phyloP scores from a whole-genome alignment of 1,140 invertebrate genomes.

The Neodiprion virginianus region DNA sequence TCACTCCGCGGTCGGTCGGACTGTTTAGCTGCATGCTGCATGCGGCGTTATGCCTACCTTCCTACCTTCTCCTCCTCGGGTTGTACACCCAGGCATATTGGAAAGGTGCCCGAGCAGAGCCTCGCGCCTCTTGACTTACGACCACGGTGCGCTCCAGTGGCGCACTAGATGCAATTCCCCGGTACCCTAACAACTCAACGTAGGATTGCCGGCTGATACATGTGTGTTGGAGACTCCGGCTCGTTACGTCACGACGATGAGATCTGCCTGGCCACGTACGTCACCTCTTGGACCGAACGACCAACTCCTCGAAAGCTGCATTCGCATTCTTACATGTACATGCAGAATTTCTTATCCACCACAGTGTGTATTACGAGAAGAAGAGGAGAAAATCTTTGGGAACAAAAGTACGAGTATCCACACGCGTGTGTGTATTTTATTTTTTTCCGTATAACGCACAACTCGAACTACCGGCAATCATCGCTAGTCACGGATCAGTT shows the following conservation, averaged over 20 bases:
- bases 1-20: conserved; percentile 36
- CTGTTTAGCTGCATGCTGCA: neutral
- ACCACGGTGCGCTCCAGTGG: no score
- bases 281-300: neutral
- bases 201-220: no score
- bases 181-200: no score
- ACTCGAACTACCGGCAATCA: no score
- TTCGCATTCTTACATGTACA: neutral
- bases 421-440: no score
- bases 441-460: no score
- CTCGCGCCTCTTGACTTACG: neutral
- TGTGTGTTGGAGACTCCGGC: neutral
- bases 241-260: neutral
- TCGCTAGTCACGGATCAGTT: no score
- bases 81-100: conserved; percentile 45
- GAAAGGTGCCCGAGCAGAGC: conserved; percentile 30
- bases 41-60: neutral
- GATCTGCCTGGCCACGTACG: no score
- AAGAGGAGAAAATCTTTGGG: no score
- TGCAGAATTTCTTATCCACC: neutral
- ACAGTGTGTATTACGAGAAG: no score
- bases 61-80: neutral
- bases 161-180: no score
- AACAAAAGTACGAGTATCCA: no score
- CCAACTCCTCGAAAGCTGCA: neutral